Evolutionary conservation across 2,888 invertebrate genomes (phyloP), one percentile per base, ranked within the genome.

Genomic region (Drosophila borealis): DNA sequence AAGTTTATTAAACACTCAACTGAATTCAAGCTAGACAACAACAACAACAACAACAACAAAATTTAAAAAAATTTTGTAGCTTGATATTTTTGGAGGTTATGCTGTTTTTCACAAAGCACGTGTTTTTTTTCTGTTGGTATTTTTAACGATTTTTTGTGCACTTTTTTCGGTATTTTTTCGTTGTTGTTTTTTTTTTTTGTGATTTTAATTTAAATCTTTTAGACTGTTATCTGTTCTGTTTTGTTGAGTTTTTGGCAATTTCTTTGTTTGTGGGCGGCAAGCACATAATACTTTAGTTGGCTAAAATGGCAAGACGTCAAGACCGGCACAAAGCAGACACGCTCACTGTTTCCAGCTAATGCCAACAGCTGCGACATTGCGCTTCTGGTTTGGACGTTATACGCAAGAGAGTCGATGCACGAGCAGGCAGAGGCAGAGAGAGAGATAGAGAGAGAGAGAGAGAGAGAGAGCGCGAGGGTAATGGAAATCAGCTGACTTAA

Each of bases 271-370:
- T 2, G 10, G 46, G 29, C 46, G n/a, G 46, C 5, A 29, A 46
- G 9, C 46, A 29, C 4, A n/a, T 10, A 21, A 13, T 25, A 5
- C 21, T 13, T n/a, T 25, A 10, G 29, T 9, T 29, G 29, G 46
- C 46, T 46, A 9, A 46, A 46, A 46, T 25, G 46, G 25, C 25
- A 29, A 10, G 36, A 9, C 14, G 36, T 17, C 33, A n/a, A 49
- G 14, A 33, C 17, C 49, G 25, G 25, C 14, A 36, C 21, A 61
- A 54, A 46, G 59, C 61, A 48, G 61, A 66, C 41, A 53, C 48
- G 19, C 44, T 25, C 34, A 39, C 48, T 34, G 29, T n/a, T 49
- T 60, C 61, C 55, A 51, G 51, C 37, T 55, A 61, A 69, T 34
- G 17, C 36, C 45, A 37, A 56, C 33, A 33, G 39, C 46, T 51